Base-by-base conservation (phyloP, 2,113 vertebrate species). In the Maccullochella peelii region DNA sequence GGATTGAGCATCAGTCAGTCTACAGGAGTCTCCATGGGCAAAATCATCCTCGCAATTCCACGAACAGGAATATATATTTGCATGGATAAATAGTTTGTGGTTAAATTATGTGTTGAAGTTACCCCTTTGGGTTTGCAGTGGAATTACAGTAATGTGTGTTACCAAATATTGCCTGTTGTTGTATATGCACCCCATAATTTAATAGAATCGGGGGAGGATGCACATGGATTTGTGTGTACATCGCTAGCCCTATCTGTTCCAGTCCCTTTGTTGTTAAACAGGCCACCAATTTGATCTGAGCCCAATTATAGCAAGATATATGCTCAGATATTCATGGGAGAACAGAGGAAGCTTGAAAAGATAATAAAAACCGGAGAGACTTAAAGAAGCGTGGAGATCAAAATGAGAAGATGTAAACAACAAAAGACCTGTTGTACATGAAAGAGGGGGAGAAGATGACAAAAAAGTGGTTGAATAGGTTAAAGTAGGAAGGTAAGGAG, bases 271-370 rank as follows among this genome's bases (percentile, higher is more conserved):
- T 84, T 40, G 23, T 79, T 81, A 86, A 76, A 83, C 84, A 79
- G 72, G 36, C 77, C 16, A 25, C 79, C 88, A 88, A 86, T 89
- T 87, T 90, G 84, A 92, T 91, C 84, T 88, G 30, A 71, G 78
- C 66, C 83, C 87, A 92, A 93, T 93, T 92, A 91, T 61, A 85
- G 89, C 86, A 73, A 90, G 89, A n/a, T n/a, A n/a, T n/a, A n/a
- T 69, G 80, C 77, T 73, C 63, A 76, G 78, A 92, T 83, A 85
- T 91, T 83, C 74, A 76, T 72, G 68, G 57, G 36, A 73, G 77
- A 77, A 82, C 63, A 83, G 80, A 86, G 73, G 81, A 84, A 80
- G 68, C 71, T 74, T 21, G 61, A 54, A 82, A 72, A 76, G 38
- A 74, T 23, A 47, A 49, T n/a, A 30, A 77, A 87, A 84, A 79